phyloP scores from a whole-genome alignment of 2,797 vertebrate genomes.

The Molothrus aeneus region DNA sequence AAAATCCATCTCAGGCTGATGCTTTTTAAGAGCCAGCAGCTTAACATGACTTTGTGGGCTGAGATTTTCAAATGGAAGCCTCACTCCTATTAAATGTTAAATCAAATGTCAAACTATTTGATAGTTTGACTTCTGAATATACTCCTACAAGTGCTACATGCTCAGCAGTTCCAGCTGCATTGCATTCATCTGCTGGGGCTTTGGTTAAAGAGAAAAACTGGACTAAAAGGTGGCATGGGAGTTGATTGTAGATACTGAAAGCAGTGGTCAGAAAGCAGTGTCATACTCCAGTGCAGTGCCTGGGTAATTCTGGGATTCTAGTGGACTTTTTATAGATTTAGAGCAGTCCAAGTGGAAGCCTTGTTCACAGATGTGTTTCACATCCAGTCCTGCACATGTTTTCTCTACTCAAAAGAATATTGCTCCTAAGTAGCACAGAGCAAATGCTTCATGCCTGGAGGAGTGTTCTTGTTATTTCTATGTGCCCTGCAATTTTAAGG shows the following conservation, averaged over 20 bases:
- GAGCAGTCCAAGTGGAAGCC: not conserved
- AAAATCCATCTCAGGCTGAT: conserved; percentile 2
- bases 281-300: not conserved
- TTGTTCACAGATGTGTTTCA: not conserved
- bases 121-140: not conserved
- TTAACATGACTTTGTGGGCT: not conserved
- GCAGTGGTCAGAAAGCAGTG: not conserved
- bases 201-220: not conserved
- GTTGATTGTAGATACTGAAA: not conserved
- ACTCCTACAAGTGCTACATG: not conserved
- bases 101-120: too few relatives aligned
- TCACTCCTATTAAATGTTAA: not conserved
- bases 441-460: not conserved
- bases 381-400: not conserved
- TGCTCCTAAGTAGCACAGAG: not conserved
- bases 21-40: not conserved
- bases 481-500: not conserved
- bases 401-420: not conserved
- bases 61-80: not conserved
- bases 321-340: not conserved
- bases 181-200: not conserved
- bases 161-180: not conserved
- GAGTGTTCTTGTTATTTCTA: not conserved
- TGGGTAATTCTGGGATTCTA: not conserved
- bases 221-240: not conserved